Percentiles rank a stretch among this genome's conserved stretches.
phyloP scores from a whole-genome alignment of 2,888 invertebrate species.

The Yponomeuta evonymella region DNA sequence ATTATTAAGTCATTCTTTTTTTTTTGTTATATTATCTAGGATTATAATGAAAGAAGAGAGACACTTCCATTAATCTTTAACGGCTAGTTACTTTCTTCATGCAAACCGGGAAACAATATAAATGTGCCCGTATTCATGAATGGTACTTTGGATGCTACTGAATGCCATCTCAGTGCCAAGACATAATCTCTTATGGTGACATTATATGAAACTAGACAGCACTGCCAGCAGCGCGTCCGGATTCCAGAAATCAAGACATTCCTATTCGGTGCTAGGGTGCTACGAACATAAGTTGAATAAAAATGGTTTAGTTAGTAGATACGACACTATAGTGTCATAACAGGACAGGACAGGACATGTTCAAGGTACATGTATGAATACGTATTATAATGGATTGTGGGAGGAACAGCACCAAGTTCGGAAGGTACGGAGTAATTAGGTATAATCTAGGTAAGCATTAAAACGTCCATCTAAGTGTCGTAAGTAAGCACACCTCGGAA shows the following conservation, averaged over 20 bases:
- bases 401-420: neutral
- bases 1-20: too few species aligned
- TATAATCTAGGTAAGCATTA: neutral
- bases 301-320: neutral
- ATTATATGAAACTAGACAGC: constrained; percentile 51
- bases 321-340: neutral
- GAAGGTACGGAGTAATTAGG: neutral
- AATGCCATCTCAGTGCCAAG: constrained; percentile 58
- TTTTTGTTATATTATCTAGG: too few species aligned
- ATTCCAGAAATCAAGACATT: constrained; percentile 53
- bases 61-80: neutral
- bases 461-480: neutral
- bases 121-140: constrained; percentile 32
- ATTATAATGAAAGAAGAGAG: neutral
- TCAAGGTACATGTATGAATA: too few species aligned
- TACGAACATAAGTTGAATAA: neutral
- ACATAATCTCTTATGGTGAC: constrained; percentile 74
- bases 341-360: neutral
- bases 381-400: too few species aligned
- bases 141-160: constrained; percentile 50
- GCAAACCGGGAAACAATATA: constrained; percentile 42
- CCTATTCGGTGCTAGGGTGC: neutral
- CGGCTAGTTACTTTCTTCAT: neutral
- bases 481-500: constrained; percentile 1
- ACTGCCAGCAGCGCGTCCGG: constrained; percentile 60